Base-by-base conservation (phyloP, 1,140 invertebrate species). In the Solenopsis invicta region DNA sequence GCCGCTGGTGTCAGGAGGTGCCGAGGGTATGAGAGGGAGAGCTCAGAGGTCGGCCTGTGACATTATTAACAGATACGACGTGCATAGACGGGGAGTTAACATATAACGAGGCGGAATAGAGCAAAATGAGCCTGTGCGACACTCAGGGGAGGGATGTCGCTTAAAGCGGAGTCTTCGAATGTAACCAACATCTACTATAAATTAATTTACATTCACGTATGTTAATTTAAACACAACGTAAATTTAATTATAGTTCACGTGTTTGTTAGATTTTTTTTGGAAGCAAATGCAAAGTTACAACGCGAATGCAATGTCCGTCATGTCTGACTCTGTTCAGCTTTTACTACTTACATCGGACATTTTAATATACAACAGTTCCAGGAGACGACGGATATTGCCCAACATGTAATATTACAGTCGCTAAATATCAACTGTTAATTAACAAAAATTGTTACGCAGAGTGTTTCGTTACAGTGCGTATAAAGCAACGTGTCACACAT, bases 61-160 rank as follows among this genome's bases (percentile, higher is more conserved):
- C 59, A 77, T 85, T 89, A 86, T 86, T 76, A 74, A 56, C 61
- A 67, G 86, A 88, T 84, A 77, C 69, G 86, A 86, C 45, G 64
- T 71, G 66, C 69, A 82, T 61, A 48, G 74, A 66, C 29, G 34
- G 82, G 52, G 59, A 78, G 59, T 61, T 82, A 82, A 74, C 52
- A 29, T 50, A 81, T 52, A 84, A 74, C 18, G 54, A 56, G 41
- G 37, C 6, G 37, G 6, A 74, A 24, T 48, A 37, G 41, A 56
- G 48, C 72, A 75, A 75, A 84, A 84, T 56, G 41, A 74, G 41
- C 12, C 45, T 29, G 8, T 71, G 66, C 4, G 16, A 71, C 12
- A 56, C 41, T n/a, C 9, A 29, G 24, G 29, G 62, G 41, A 8
- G 24, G 18, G 24, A 48, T 48, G 52, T 2, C 24, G 37, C 4